Base-by-base conservation (phyloP, 2,888 invertebrate species). In the Sisyra nigra region DNA sequence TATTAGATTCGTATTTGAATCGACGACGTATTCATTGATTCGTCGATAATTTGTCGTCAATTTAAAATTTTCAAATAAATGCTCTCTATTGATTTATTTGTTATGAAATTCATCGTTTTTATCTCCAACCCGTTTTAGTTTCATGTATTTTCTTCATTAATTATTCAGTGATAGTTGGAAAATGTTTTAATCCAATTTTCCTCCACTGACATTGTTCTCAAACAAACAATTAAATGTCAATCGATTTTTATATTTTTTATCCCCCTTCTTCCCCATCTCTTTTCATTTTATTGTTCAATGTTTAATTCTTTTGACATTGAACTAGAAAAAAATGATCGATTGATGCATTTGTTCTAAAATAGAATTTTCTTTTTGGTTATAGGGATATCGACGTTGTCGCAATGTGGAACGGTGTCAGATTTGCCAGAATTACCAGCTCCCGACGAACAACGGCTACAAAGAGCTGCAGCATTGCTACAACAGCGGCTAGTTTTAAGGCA, bases 311-410 rank as follows among this genome's bases (percentile, higher is more conserved):
- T 13, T 35, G 17, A 14, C 9, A 14, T 6, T 40, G 24, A 24
- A 24, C 13, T 29, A 40, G 19, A 13, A 42, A 42, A 33, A 33
- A 34, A 36, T 34, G 29, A 24, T 24, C 7, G 24, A 24, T 24
- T 24, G 24, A 5, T 24, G 24, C 24, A 24, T 24, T 5, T 24
- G 3, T 24, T 24, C 3, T 5, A 24, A 24, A 24, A 5, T 24
- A 24, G 7, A 47, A 42, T 41, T 50, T 29, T 37, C 44, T 46
- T 44, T 49, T 48, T 44, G 46, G 36, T 56, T 58, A 1, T 60
- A 88, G 88, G 87, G 52, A 85, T 88, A 55, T 85, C 86, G 44
- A 82, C 83, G 51, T 63, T 87, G 51, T 81, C 84, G 40, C 84
- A 83, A 52, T 85, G 85, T 58, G 83, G 81, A 18, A 74, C 80